Conservation (phyloP, 2,888 invertebrate species). For the Mesochorus sp. region DNA sequence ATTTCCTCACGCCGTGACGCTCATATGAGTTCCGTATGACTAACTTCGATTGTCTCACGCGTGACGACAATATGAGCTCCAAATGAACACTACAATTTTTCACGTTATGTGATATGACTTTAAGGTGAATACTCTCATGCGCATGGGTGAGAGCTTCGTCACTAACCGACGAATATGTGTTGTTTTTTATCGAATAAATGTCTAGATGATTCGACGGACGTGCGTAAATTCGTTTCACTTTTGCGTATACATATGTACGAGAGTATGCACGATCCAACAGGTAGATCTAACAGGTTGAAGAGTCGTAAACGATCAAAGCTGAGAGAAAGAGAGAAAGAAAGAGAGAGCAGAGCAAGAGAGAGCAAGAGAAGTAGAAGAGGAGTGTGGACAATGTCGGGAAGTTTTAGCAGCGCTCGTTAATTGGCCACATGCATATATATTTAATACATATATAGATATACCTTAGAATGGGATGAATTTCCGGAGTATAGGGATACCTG, state of each 20-base stretch:
- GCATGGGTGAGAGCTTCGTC: too few relatives aligned
- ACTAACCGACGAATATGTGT: neutral
- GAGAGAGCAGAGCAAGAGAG: neutral
- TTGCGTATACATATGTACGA: neutral
- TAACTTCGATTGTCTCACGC: too few relatives aligned
- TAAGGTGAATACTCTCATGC: too few relatives aligned
- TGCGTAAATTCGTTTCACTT: neutral
- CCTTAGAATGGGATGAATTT: slow-evolving; percentile 18
- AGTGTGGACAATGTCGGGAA: slow-evolving; percentile 54
- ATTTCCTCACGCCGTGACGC: too few relatives aligned
- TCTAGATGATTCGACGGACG: neutral
- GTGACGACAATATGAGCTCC: too few relatives aligned
- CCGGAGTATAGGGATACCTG: neutral
- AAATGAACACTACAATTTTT: too few relatives aligned
- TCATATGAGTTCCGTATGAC: too few relatives aligned
- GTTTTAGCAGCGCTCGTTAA: slow-evolving; percentile 50
- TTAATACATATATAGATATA: slow-evolving; percentile 41
- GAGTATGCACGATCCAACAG: slow-evolving; percentile 55
- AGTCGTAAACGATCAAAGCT: slow-evolving; percentile 53
- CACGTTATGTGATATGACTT: too few relatives aligned
- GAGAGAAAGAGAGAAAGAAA: neutral
- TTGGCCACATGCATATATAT: slow-evolving; percentile 26
- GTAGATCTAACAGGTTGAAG: slow-evolving; percentile 64
- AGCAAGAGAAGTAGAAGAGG: neutral
- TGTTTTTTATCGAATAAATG: neutral